These are phyloP conservation scores for Rhinogobius similis DNA, from an alignment of 2,113 vertebrate species.

Conservation along the genomic window DNA sequence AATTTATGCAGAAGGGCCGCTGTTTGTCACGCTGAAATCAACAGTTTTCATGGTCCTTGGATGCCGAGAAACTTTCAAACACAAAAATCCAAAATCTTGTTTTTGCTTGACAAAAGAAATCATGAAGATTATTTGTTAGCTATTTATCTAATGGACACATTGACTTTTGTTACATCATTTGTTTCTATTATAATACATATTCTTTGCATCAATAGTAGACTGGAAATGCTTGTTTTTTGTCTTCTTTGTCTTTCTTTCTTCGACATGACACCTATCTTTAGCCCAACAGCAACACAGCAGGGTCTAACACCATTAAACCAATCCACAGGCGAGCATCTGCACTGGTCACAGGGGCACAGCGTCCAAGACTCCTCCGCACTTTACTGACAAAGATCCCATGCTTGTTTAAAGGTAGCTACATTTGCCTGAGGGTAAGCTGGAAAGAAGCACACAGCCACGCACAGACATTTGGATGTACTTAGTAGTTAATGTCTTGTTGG, in stretches of 20 bases:
- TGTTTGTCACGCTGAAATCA: too few species aligned
- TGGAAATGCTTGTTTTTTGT: constrained; percentile 20
- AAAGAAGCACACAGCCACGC: not conserved
- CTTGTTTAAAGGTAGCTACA: not conserved
- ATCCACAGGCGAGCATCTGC: not conserved
- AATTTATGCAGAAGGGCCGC: not conserved
- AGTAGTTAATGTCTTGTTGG: constrained; percentile 2
- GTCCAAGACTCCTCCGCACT: not conserved
- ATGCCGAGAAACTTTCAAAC: too few species aligned
- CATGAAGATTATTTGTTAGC: not conserved
- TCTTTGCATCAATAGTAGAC: constrained; percentile 12
- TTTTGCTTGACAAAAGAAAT: not conserved
- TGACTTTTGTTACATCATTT: not conserved
- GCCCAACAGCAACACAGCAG: constrained; percentile 1
- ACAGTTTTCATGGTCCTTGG: not conserved
- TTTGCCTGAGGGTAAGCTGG: constrained; percentile 12
- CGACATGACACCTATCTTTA: constrained; percentile 25
- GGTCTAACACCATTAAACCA: not conserved
- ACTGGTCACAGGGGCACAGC: not conserved
- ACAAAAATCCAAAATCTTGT: too few species aligned
- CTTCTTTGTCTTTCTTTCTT: constrained; percentile 13
- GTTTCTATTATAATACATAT: not conserved
- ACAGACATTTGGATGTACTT: constrained; percentile 1
- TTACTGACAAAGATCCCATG: not conserved
- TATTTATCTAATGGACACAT: too few species aligned